Evolutionary conservation across 1,140 invertebrate species (phyloP).

Genomic region (Camponotus vicinus): DNA sequence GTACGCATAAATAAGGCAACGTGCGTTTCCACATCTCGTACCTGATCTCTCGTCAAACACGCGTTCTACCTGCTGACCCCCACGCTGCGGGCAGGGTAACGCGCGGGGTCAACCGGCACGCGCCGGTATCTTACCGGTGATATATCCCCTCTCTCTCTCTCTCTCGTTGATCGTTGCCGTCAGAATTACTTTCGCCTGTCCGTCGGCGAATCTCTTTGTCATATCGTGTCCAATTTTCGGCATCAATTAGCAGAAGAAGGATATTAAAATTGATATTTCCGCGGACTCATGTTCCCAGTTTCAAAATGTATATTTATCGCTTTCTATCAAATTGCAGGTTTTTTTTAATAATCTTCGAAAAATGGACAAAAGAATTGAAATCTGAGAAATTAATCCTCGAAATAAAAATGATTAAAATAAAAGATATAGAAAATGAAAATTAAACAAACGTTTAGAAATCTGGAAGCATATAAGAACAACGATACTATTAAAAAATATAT

Average conservation of each 20-base stretch:
- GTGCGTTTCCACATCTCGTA: conserved; percentile 27
- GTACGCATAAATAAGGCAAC: conserved; percentile 42
- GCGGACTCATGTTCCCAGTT: too few species aligned
- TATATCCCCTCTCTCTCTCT: conserved; percentile 4
- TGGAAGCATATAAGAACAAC: too few species aligned
- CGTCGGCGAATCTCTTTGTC: background rate
- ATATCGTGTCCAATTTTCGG: background rate
- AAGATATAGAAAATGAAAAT: too few species aligned
- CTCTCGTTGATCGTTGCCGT: conserved; percentile 17
- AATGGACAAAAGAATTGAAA: too few species aligned
- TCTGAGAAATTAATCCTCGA: too few species aligned
- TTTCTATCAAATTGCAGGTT: too few species aligned
- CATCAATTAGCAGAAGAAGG: background rate
- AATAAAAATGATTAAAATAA: too few species aligned
- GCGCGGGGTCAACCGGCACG: conserved; percentile 62
- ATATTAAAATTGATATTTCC: too few species aligned
- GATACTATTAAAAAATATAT: too few species aligned
- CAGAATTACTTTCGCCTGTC: conserved; percentile 4
- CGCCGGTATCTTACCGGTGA: conserved; percentile 56
- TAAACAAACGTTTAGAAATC: too few species aligned
- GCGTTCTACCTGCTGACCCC: conserved; percentile 65
- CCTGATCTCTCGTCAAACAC: conserved; percentile 59
- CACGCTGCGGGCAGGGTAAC: conserved; percentile 21
- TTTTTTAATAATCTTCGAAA: too few species aligned
- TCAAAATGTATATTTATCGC: too few species aligned